Evolutionary conservation across 2,797 vertebrate species (phyloP), one percentile per base, ranked within the genome.

Genomic region (Halcyon chelicuti): DNA sequence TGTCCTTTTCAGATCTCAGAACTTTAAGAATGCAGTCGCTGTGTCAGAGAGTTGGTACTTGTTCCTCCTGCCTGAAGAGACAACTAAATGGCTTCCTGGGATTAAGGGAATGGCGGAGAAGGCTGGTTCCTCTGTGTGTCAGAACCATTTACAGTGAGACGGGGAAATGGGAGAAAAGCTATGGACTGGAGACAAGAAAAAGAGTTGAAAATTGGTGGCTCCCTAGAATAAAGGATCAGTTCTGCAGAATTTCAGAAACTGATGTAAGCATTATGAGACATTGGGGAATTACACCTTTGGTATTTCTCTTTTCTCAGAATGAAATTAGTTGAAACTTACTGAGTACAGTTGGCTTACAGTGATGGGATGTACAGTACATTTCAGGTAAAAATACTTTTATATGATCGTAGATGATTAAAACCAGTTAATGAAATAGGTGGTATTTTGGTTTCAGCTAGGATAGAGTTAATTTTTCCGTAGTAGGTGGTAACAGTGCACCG

Each of bases 121-220:
- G 71, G 60, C 71, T 83, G 40, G 86, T 95, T 77, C 93, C 81
- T 78, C 81, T 62, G 72, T 83, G 66, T 66, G 55, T 71, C 87
- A 98, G 99, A 87, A 97, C 96, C 54, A 98, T 99, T 94, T 99
- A 99, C 96, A 99, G 99, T 58, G 98, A 99, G 96, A 99, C 99
- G 0, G 99, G 99, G 7, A 97, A 98, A 55, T 99, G 99, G 99
- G 98, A 99, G 25, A 98, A 97, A 81, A 98, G 94, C 65, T 99
- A 99, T 81, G 97, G 97, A 10, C 44, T 96, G 7, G 98, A 99
- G 94, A 99, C 98, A 15, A 98, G 99, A 31, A 98, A 95, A 71
- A 98, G 82, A 86, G 98, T 99, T 35, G 99, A 99, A 96, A 97
- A 94, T 49, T 99, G 99, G 99, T 99, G 99, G 99, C 98, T 97